Evolutionary conservation across 2,797 vertebrate genomes (phyloP).

Genomic region (Gallirallus australis): DNA sequence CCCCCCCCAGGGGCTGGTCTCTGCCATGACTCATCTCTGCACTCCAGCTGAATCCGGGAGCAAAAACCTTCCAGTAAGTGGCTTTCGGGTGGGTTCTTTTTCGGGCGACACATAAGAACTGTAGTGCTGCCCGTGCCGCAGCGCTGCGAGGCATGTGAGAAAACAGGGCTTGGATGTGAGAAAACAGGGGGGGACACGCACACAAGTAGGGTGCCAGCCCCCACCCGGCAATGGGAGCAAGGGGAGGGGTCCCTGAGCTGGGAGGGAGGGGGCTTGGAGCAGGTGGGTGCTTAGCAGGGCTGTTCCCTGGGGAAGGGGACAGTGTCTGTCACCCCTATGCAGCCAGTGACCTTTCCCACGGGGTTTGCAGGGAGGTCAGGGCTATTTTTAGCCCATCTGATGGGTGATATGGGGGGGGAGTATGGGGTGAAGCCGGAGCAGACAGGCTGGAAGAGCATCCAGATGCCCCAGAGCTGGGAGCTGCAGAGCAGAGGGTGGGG

Average conservation of each 20-base stretch:
- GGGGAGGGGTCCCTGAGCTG: neutral
- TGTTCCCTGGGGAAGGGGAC: neutral
- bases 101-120: neutral
- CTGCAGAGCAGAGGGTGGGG: rapidly evolving
- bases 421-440: rapidly evolving
- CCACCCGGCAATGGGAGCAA: rapidly evolving
- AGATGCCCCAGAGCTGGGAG: neutral
- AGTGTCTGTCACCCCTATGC: neutral
- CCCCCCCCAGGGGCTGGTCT: neutral
- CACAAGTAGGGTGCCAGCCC: neutral
- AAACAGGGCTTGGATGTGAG: too few relatives aligned
- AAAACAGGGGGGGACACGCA: too few relatives aligned
- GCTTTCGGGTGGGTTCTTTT: neutral
- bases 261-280: neutral
- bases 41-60: neutral
- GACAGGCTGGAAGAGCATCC: neutral
- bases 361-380: rapidly evolving
- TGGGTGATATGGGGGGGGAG: neutral
- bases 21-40: constrained; percentile 2
- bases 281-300: rapidly evolving
- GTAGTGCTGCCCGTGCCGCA: neutral
- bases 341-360: neutral
- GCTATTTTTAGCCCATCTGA: neutral
- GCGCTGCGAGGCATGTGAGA: too few relatives aligned
- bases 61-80: neutral